phyloP scores from a whole-genome alignment of 2,113 vertebrate species.

The Hemichromis elongatus region DNA sequence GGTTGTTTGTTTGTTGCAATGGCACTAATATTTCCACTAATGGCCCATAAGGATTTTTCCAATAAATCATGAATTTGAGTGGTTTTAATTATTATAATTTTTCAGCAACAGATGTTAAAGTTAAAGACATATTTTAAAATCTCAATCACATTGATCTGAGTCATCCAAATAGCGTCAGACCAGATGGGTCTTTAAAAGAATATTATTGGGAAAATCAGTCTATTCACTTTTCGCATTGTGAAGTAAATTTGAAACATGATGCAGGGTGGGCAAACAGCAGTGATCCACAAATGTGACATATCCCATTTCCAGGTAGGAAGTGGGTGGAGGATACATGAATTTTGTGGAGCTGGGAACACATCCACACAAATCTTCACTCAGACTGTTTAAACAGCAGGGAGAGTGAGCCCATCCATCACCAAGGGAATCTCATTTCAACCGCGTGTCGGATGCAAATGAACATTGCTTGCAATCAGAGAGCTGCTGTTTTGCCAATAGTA shows the following conservation, averaged over 20 bases:
- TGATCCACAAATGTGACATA: background rate
- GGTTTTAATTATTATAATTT: background rate
- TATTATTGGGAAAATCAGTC: background rate
- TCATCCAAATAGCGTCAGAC: background rate
- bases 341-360: background rate
- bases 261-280: background rate
- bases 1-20: too few relatives aligned
- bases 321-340: background rate
- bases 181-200: background rate
- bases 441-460: slow-evolving; percentile 42
- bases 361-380: background rate
- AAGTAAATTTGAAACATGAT: background rate
- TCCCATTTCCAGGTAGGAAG: background rate
- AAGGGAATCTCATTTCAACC: slow-evolving; percentile 34
- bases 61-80: background rate
- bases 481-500: slow-evolving; percentile 18
- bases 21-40: background rate
- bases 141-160: background rate
- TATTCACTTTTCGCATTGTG: background rate
- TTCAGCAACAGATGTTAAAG: background rate
- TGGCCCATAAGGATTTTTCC: background rate
- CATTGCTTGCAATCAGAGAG: background rate
- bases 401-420: slow-evolving; percentile 35
- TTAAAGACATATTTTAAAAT: background rate
- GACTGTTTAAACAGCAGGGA: slow-evolving; percentile 16